Conservation (phyloP, 2,888 invertebrate species). For the Scaeva pyrastri region DNA sequence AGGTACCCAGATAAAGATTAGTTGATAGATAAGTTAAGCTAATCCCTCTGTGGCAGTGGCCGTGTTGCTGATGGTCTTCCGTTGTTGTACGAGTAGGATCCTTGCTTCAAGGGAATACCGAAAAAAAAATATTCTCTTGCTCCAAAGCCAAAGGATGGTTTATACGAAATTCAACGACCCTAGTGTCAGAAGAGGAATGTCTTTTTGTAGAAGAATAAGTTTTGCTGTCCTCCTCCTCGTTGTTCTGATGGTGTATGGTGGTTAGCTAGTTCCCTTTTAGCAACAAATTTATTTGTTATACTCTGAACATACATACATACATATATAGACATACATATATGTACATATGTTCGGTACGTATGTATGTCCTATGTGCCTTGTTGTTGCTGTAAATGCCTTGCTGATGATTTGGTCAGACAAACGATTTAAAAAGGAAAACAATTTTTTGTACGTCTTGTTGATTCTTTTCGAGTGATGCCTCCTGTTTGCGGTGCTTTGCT, state of each 20-base stretch:
- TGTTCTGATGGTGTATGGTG: constrained; percentile 2
- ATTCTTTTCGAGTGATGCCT: constrained; percentile 15
- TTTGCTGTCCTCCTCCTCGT: constrained; percentile 47
- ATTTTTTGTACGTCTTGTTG: not conserved
- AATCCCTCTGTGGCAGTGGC: constrained; percentile 58
- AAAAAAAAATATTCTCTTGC: not conserved
- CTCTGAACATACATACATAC: too few relatives aligned
- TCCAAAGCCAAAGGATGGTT: constrained; percentile 36
- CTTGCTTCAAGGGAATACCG: constrained; percentile 32
- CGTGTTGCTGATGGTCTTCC: constrained; percentile 15
- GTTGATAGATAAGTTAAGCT: constrained; percentile 62
- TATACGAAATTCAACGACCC: constrained; percentile 63
- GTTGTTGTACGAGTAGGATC: not conserved
- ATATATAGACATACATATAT: too few relatives aligned
- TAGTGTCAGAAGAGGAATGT: constrained; percentile 58
- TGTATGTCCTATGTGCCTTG: constrained; percentile 6
- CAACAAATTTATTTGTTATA: constrained; percentile 50
- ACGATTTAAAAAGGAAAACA: constrained; percentile 18
- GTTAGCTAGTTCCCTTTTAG: constrained; percentile 19
- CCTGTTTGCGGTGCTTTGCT: constrained; percentile 1
- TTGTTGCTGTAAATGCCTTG: constrained; percentile 30
- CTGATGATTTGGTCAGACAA: constrained; percentile 37
- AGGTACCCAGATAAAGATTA: constrained; percentile 55
- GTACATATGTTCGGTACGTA: not conserved
- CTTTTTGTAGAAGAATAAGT: constrained; percentile 33